phyloP scores from a whole-genome alignment of 2,888 invertebrate species.

The Argynnis bischoffii region DNA sequence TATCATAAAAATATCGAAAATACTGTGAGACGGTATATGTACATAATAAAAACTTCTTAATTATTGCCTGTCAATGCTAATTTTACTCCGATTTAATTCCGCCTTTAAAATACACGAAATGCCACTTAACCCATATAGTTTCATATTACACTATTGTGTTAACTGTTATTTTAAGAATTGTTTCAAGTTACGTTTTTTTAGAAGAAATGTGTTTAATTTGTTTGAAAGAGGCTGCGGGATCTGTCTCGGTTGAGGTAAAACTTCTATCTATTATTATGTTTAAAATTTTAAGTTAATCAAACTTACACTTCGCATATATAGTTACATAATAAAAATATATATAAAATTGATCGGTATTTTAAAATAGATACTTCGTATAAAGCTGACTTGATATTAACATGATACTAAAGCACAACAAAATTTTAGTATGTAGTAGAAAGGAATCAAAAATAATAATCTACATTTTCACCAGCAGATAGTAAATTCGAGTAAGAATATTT shows the following conservation, averaged over 20 bases:
- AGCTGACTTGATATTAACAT: not conserved
- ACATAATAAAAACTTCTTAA: constrained; percentile 7
- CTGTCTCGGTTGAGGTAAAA: too few species aligned
- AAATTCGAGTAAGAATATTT: too few species aligned
- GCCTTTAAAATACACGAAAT: constrained; percentile 11
- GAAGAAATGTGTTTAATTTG: too few species aligned
- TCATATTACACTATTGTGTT: not conserved
- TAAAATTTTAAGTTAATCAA: too few species aligned
- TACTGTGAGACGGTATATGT: too few species aligned
- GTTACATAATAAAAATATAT: constrained; percentile 7
- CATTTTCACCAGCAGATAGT: too few species aligned
- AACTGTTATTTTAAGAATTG: not conserved
- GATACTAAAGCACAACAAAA: too few species aligned
- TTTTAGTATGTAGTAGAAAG: too few species aligned
- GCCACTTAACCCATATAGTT: constrained; percentile 2
- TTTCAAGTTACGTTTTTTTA: not conserved
- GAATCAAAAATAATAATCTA: too few species aligned
- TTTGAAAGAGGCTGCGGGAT: too few species aligned
- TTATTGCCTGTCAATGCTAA: not conserved
- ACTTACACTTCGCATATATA: too few species aligned
- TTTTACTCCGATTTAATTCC: not conserved
- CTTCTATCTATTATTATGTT: too few species aligned
- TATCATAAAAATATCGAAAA: not conserved
- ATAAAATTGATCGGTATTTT: constrained; percentile 32
- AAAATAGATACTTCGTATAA: constrained; percentile 23